Base-by-base conservation (phyloP, 2,888 invertebrate species). In the Clivina fossor region DNA sequence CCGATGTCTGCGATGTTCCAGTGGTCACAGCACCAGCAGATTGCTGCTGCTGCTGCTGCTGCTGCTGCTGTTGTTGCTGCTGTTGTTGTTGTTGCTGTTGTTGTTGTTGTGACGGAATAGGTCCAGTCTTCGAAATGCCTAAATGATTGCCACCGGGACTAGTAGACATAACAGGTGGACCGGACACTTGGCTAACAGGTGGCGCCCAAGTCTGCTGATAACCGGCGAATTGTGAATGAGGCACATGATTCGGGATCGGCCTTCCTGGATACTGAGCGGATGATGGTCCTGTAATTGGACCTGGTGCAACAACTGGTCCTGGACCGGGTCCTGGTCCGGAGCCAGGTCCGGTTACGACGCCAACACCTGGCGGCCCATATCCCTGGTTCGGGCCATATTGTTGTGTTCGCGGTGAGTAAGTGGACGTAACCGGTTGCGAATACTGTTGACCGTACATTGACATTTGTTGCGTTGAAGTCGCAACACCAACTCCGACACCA, bases 391-490 rank as follows among this genome's bases (percentile, higher is more conserved):
- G 71, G 18, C 74, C 73, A 70, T 80, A 81, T 74, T 82, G 78
- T 59, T 71, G 73, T 22, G 74, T 74, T 64, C 76, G 70, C 18
- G 74, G 72, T 38, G 73, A 71, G 62, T 76, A 76, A 61, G 72
- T 74, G 71, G 79, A 77, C 74, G 80, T 80, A 28, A 71, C 65
- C 37, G 63, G 65, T 60, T 76, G 74, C 5, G 47, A 47, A 71
- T 80, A 79, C 70, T 80, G 79, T 68, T 78, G 79, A 61, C 80
- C 78, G 72, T 81, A 81, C 57, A 80, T 74, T 38, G 79, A 72
- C 73, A 79, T 76, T 64, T 76, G 77, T 65, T 80, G 80, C n/a
- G n/a, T n/a, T n/a, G n/a, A n/a, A n/a, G n/a, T n/a, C n/a, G n/a
- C n/a, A n/a, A n/a, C n/a, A n/a, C n/a, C n/a, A n/a, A n/a, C n/a